These are phyloP conservation scores for Petrocephalus sullivani DNA, from an alignment of 2,797 vertebrate species.

Conservation along the genomic window DNA sequence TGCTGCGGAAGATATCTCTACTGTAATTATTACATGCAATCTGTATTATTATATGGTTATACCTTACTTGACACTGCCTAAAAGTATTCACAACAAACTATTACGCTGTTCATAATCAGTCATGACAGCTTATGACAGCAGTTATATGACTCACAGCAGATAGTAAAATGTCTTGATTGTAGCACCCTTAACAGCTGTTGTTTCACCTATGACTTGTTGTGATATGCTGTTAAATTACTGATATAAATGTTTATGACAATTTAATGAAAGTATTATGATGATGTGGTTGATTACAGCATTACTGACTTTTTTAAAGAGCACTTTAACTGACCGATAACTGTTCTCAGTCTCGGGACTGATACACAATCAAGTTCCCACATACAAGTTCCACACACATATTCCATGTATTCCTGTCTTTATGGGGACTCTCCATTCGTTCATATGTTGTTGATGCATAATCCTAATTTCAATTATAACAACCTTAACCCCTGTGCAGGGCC, in stretches of 20 bases:
- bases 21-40: background rate
- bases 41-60: background rate
- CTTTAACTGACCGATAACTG: background rate
- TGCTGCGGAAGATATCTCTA: background rate
- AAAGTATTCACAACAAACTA: background rate
- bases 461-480: background rate
- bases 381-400: background rate
- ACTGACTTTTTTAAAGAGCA: background rate
- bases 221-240: background rate
- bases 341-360: background rate
- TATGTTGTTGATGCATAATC: no score
- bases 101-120: background rate
- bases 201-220: background rate
- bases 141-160: background rate
- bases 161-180: background rate
- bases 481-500: background rate
- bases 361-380: background rate
- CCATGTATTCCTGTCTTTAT: background rate
- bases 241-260: background rate
- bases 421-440: background rate
- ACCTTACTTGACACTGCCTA: background rate
- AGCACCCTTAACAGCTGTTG: background rate
- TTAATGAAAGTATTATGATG: background rate
- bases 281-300: background rate
- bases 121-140: background rate